A percentile compares a stretch with the other conserved stretches of the same genome.
Evolutionary conservation across 2,797 vertebrate species (phyloP).

Genomic region (Mus caroli): DNA sequence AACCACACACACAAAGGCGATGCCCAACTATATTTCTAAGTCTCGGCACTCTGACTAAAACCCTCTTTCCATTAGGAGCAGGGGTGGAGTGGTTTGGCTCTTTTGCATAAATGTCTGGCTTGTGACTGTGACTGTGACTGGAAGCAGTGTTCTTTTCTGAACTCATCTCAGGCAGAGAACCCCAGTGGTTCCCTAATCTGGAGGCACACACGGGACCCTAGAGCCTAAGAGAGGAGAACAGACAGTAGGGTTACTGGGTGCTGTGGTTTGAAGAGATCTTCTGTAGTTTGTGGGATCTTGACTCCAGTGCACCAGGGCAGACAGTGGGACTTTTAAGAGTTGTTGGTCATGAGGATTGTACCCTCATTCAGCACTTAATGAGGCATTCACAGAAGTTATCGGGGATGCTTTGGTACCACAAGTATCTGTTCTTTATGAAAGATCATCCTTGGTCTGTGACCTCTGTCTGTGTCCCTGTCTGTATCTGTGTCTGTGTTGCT

Average conservation of each 20-base stretch:
- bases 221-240: not conserved
- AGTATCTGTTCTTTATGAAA: not conserved
- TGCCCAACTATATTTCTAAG: not conserved
- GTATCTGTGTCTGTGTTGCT: not conserved
- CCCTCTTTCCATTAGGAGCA: not conserved
- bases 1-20: not conserved
- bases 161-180: not conserved
- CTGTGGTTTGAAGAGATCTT: not conserved
- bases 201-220: not conserved
- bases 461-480: too few species aligned
- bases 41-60: not conserved
- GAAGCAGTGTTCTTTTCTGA: not conserved
- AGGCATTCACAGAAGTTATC: not conserved
- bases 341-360: not conserved
- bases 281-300: not conserved
- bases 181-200: not conserved
- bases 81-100: not conserved
- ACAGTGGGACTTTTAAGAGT: too few species aligned
- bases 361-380: too few species aligned
- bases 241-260: not conserved
- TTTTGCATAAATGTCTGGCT: not conserved
- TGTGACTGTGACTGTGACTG: accelerated
- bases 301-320: not conserved
- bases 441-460: not conserved
- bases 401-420: not conserved